Percentiles rank a stretch among this genome's conserved stretches.
These are phyloP conservation scores for Penaeus vannamei DNA, from an alignment of 1,140 invertebrate species.

Conservation along the genomic window DNA sequence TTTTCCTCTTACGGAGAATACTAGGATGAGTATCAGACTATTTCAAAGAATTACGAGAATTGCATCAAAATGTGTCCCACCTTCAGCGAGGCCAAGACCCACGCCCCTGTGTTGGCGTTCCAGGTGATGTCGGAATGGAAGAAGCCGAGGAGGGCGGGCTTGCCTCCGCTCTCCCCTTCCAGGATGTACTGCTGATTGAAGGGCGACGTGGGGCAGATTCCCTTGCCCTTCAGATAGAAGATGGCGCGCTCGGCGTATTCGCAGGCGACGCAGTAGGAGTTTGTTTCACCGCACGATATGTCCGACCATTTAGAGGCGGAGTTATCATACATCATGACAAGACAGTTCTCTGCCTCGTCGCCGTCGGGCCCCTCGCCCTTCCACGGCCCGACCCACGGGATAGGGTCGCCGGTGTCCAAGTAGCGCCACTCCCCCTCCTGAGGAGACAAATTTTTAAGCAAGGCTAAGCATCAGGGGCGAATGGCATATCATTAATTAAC, in stretches of 20 bases:
- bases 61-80: neutral
- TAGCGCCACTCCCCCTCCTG: too few species aligned
- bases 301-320: constrained; percentile 37
- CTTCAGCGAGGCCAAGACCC: neutral
- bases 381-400: constrained; percentile 22
- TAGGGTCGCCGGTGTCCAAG: neutral
- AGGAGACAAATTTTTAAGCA: too few species aligned
- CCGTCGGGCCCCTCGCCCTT: constrained; percentile 32
- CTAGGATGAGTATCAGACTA: too few species aligned
- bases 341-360: constrained; percentile 32
- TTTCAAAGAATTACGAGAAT: too few species aligned
- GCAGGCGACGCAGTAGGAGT: constrained; percentile 47
- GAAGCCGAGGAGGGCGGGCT: neutral
- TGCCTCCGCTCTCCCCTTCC: neutral
- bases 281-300: constrained; percentile 30
- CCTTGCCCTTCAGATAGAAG: constrained; percentile 30
- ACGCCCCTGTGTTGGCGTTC: neutral
- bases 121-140: constrained; percentile 41
- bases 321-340: constrained; percentile 20
- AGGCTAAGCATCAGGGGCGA: too few species aligned
- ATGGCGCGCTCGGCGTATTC: constrained; percentile 32
- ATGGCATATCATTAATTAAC: too few species aligned
- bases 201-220: constrained; percentile 6
- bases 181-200: constrained; percentile 38
- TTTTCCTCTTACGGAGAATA: neutral